Conservation (phyloP, 2,113 vertebrate genomes). For the Aix galericulata region DNA sequence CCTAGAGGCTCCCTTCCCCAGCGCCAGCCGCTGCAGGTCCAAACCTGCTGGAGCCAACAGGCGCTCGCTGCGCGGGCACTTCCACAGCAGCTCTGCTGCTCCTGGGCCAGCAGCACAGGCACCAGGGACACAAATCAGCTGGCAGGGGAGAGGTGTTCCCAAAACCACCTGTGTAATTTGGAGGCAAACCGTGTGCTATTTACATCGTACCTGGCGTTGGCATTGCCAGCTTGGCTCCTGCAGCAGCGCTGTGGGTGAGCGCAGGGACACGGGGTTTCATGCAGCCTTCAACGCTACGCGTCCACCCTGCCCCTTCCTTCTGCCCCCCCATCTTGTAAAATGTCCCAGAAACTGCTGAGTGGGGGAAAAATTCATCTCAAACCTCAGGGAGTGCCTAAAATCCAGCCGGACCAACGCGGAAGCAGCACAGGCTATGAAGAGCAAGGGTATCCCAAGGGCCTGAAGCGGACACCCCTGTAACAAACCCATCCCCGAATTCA, state of each 20-base stretch:
- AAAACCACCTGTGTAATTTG: background rate
- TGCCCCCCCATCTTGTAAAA: background rate
- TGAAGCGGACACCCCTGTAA: background rate
- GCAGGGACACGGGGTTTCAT: accelerated
- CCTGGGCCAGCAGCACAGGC: background rate
- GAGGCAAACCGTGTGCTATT: background rate
- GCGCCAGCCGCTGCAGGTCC: constrained; percentile 1
- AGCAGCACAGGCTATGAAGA: background rate
- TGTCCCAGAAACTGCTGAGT: background rate
- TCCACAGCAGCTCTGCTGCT: background rate
- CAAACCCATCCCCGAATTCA: background rate
- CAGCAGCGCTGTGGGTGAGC: background rate
- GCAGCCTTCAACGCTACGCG: accelerated
- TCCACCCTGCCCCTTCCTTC: background rate
- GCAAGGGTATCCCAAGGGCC: background rate
- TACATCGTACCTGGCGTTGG: background rate
- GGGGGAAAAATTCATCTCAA: background rate
- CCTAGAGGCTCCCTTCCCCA: background rate
- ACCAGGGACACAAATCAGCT: background rate
- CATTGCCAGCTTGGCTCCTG: background rate
- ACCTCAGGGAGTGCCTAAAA: background rate
- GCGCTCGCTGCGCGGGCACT: background rate
- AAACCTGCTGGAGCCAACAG: constrained; percentile 16
- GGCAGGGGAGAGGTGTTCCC: background rate
- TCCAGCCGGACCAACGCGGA: background rate